Conservation (phyloP, 1,140 invertebrate genomes). For the Drosophila sucinea region DNA sequence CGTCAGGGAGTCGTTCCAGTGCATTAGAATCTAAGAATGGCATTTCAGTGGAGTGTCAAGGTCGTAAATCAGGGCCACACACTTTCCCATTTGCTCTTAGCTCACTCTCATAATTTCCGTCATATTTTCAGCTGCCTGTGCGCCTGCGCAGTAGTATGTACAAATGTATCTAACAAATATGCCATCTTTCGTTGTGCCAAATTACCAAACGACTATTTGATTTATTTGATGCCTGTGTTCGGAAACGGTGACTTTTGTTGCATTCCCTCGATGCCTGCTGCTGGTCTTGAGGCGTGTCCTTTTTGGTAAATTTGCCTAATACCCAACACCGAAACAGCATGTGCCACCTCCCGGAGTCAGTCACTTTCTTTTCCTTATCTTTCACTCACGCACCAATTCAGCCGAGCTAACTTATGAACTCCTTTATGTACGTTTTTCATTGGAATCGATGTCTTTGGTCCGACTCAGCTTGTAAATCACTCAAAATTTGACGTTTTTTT, state of each 20-base stretch:
- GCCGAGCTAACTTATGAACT: slow-evolving; percentile 65
- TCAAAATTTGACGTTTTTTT: slow-evolving; percentile 80
- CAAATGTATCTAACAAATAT: slow-evolving; percentile 54
- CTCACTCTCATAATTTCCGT: slow-evolving; percentile 68
- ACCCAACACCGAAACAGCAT: slow-evolving; percentile 43
- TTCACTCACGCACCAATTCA: slow-evolving; percentile 43
- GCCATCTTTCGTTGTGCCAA: slow-evolving; percentile 70
- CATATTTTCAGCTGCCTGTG: slow-evolving; percentile 65
- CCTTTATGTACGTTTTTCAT: slow-evolving; percentile 64
- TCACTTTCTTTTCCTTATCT: slow-evolving; percentile 59
- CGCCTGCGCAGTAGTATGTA: slow-evolving; percentile 68
- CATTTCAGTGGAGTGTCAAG: slow-evolving; percentile 64
- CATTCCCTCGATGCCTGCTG: slow-evolving; percentile 26
- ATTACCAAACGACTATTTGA: slow-evolving; percentile 59
- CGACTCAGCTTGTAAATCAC: slow-evolving; percentile 76
- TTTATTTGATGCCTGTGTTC: slow-evolving; percentile 50
- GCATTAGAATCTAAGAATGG: slow-evolving; percentile 61
- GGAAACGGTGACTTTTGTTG: slow-evolving; percentile 23
- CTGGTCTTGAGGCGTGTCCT: slow-evolving; percentile 50
- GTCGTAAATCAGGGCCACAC: slow-evolving; percentile 64
- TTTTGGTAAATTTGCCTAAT: slow-evolving; percentile 75
- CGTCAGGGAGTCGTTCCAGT: slow-evolving; percentile 59
- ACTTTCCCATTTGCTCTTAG: slow-evolving; percentile 2
- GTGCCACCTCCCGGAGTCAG: slow-evolving; percentile 34
- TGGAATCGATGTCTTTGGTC: slow-evolving; percentile 45